Evolutionary conservation across 2,113 vertebrate species (phyloP).

Genomic region (Pterocles orientalis): DNA sequence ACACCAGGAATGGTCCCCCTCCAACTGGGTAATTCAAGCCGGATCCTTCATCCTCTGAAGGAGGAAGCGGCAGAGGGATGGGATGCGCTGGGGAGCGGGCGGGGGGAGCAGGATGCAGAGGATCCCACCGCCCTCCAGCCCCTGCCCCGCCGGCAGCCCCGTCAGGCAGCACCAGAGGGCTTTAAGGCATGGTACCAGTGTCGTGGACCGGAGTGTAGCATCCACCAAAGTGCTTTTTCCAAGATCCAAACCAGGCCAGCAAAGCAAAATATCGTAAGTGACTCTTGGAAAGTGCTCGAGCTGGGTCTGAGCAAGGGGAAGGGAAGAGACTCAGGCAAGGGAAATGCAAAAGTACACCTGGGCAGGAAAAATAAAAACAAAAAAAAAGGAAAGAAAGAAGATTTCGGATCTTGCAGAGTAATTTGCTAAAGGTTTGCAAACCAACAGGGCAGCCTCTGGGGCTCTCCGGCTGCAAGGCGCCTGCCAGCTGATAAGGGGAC

Average conservation of each 20-base stretch:
- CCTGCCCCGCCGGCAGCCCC: fast-evolving
- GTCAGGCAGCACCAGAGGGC: fast-evolving
- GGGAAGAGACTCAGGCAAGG: not conserved
- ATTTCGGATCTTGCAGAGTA: not conserved
- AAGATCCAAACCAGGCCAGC: not conserved
- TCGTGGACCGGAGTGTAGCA: not conserved
- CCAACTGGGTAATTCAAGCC: not conserved
- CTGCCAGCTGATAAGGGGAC: no score
- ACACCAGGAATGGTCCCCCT: not conserved
- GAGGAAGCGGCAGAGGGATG: not conserved
- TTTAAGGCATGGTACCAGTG: no score
- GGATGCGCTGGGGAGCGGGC: fast-evolving
- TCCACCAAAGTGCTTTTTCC: not conserved
- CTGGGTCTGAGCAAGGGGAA: not conserved
- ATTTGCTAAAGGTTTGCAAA: not conserved
- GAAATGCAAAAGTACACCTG: not conserved
- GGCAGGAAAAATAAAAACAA: not conserved
- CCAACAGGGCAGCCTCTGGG: no score
- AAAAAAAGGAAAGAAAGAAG: not conserved
- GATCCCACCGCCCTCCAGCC: not conserved
- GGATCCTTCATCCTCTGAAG: not conserved
- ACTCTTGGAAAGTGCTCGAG: not conserved
- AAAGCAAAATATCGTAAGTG: not conserved
- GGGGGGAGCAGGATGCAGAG: not conserved
- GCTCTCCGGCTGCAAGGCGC: not conserved